Conservation (phyloP, 2,113 vertebrate genomes). For the Phycodurus eques region DNA sequence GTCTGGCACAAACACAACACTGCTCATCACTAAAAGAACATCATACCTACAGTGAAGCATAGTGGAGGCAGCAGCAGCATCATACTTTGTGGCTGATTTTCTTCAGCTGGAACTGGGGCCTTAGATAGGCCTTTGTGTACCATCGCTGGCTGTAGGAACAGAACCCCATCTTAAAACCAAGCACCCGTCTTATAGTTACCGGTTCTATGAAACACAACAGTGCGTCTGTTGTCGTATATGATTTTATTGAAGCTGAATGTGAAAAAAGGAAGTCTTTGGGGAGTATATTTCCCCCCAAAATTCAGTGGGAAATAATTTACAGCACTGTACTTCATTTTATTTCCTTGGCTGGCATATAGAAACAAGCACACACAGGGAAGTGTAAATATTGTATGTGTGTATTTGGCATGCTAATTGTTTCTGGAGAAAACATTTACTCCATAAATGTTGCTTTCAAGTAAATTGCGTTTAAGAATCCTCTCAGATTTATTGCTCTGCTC, state of each 20-base stretch:
- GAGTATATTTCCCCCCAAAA: not conserved
- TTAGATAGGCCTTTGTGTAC: not conserved
- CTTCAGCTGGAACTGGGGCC: too few relatives aligned
- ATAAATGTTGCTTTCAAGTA: conserved; percentile 49
- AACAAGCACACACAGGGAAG: not conserved
- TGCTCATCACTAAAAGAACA: too few relatives aligned
- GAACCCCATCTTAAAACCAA: not conserved
- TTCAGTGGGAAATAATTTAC: not conserved
- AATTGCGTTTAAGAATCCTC: conserved; percentile 36
- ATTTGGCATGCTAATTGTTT: conserved; percentile 27
- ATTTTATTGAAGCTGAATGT: not conserved
- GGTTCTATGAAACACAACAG: not conserved
- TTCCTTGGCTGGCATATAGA: not conserved
- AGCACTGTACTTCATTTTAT: not conserved
- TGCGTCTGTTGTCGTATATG: not conserved
- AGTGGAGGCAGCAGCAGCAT: too few relatives aligned
- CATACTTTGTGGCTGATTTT: too few relatives aligned
- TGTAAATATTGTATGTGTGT: not conserved
- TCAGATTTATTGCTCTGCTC: conserved; percentile 28
- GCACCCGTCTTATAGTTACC: not conserved
- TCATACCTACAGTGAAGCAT: too few relatives aligned
- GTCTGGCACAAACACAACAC: too few relatives aligned
- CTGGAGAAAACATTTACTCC: conserved; percentile 26
- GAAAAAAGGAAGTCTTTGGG: not conserved
- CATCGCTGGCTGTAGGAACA: not conserved